phyloP scores from a whole-genome alignment of 2,888 invertebrate genomes.

The Amorpha juglandis region DNA sequence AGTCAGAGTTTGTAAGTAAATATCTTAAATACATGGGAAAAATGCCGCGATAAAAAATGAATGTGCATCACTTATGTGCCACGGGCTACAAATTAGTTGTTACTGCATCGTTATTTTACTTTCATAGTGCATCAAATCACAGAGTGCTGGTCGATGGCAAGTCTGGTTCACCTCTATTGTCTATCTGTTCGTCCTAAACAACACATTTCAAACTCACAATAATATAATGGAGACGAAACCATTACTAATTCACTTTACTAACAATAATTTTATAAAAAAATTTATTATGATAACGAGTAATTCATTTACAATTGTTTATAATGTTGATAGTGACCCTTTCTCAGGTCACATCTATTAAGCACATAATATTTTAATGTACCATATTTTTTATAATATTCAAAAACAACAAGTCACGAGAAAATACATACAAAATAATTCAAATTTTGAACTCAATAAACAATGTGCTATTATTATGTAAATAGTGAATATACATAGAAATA shows the following conservation, averaged over 20 bases:
- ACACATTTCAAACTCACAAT: slow-evolving; percentile 77
- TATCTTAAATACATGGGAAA: slow-evolving; percentile 22
- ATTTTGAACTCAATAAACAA: too few relatives aligned
- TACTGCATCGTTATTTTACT: slow-evolving; percentile 41
- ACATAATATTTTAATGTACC: too few relatives aligned
- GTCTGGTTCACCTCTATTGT: slow-evolving; percentile 69
- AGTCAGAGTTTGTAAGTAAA: slow-evolving; percentile 29
- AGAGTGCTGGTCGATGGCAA: slow-evolving; percentile 64
- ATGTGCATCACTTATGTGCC: slow-evolving; percentile 59
- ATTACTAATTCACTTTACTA: slow-evolving; percentile 80
- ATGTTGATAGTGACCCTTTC: not conserved
- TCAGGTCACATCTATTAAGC: too few relatives aligned
- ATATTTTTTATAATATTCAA: too few relatives aligned
- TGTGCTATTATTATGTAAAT: too few relatives aligned
- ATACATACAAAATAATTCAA: too few relatives aligned
- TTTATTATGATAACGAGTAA: slow-evolving; percentile 25
- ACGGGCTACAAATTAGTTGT: slow-evolving; percentile 49
- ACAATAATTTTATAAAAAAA: slow-evolving; percentile 32
- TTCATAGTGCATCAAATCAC: slow-evolving; percentile 64
- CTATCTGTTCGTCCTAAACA: slow-evolving; percentile 82
- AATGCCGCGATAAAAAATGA: slow-evolving; percentile 35
- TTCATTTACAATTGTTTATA: slow-evolving; percentile 7
- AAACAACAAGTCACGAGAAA: too few relatives aligned
- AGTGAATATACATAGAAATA: too few relatives aligned
- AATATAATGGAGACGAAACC: slow-evolving; percentile 63